These are phyloP conservation scores for Ataeniobius toweri DNA, from an alignment of 2,797 vertebrate species.

Conservation along the genomic window DNA sequence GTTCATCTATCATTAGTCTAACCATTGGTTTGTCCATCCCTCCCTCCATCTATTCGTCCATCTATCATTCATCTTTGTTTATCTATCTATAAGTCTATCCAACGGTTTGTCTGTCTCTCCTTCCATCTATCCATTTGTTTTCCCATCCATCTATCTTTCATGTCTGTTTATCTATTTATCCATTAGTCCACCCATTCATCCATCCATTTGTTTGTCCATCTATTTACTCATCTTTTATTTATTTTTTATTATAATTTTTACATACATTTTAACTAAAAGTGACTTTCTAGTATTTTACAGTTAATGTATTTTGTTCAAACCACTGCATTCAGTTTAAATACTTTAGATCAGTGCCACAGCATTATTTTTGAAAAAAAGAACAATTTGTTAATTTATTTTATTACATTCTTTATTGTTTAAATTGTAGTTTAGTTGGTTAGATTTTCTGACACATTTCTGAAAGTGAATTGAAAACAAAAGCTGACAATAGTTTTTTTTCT, in stretches of 20 bases:
- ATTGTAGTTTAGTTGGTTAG: background rate
- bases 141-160: too few relatives aligned
- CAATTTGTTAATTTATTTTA: background rate
- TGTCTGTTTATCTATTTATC: background rate
- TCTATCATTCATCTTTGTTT: too few relatives aligned
- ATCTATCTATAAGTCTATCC: too few relatives aligned
- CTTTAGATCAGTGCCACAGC: background rate
- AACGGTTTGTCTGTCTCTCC: background rate
- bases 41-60: background rate
- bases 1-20: too few relatives aligned
- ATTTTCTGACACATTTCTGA: background rate
- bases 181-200: background rate
- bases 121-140: background rate
- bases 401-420: background rate
- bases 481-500: conserved; percentile 3
- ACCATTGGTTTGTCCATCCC: too few relatives aligned
- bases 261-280: background rate
- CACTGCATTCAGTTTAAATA: background rate
- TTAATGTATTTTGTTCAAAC: background rate
- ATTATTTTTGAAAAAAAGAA: background rate
- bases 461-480: background rate
- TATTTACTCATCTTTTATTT: background rate
- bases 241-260: background rate
- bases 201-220: background rate
- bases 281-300: background rate